Percentiles rank a stretch among this genome's conserved stretches.
Conservation (phyloP, 2,113 vertebrate species). For the Centropus unirufus region DNA sequence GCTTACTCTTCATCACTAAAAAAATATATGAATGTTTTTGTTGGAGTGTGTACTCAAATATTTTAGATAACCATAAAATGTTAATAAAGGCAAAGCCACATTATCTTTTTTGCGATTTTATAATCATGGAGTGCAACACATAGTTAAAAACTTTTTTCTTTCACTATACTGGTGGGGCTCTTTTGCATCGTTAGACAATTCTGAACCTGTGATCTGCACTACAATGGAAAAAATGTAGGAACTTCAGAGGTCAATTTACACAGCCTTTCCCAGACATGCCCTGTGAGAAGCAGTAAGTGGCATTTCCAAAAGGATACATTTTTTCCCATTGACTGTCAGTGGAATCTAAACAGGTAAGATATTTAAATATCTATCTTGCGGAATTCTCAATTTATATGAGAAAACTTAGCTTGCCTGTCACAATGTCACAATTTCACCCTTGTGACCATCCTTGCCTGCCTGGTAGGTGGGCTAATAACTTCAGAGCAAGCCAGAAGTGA, state of each 20-base stretch:
- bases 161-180: background rate
- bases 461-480: background rate
- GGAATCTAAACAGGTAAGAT: background rate
- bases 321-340: background rate
- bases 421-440: background rate
- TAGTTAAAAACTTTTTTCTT: background rate
- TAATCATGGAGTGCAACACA: background rate
- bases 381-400: background rate
- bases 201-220: background rate
- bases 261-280: background rate
- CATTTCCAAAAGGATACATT: background rate
- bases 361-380: background rate
- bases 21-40: background rate
- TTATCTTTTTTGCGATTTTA: background rate
- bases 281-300: background rate
- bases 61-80: background rate
- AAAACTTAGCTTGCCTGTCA: background rate
- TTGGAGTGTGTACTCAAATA: background rate
- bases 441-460: background rate
- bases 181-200: background rate
- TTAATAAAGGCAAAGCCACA: background rate
- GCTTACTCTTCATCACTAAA: background rate
- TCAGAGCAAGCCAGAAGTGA: background rate
- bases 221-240: background rate
- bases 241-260: background rate